Evolutionary conservation across 1,140 invertebrate species (phyloP).

Genomic region (Scaptomyza pallida): DNA sequence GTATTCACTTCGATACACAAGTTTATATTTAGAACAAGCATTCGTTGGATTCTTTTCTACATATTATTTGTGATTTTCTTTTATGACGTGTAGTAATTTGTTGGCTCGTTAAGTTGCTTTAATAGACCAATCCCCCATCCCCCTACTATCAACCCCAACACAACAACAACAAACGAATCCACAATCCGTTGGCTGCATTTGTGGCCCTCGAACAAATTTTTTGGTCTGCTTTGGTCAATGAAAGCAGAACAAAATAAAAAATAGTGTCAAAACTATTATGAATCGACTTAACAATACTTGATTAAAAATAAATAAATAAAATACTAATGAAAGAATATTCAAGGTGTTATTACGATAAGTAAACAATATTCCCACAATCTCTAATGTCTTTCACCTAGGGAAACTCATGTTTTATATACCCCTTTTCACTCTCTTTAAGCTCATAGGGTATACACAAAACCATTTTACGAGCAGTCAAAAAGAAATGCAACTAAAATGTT

Average conservation of each 20-base stretch:
- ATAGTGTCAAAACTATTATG: neutral
- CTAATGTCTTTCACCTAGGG: no score
- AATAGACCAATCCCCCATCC: constrained; percentile 44
- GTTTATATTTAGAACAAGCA: constrained; percentile 59
- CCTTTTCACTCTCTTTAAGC: neutral
- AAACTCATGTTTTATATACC: neutral
- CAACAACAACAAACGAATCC: neutral
- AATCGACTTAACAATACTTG: neutral
- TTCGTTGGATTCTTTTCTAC: constrained; percentile 25
- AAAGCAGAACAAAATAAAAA: constrained; percentile 27
- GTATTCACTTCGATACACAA: constrained; percentile 15
- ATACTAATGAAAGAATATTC: no score
- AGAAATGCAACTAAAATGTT: constrained; percentile 65
- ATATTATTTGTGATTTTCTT: constrained; percentile 70
- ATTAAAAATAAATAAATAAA: no score
- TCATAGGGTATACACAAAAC: constrained; percentile 21
- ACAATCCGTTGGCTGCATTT: constrained; percentile 36
- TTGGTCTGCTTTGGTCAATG: constrained; percentile 47
- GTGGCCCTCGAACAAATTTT: constrained; percentile 19
- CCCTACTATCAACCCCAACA: neutral
- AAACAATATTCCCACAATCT: neutral
- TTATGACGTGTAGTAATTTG: constrained; percentile 80
- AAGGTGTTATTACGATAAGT: no score
- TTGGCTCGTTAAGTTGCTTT: constrained; percentile 79
- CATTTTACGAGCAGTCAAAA: constrained; percentile 67